phyloP scores from a whole-genome alignment of 2,888 invertebrate genomes.

The Drosophila borealis region DNA sequence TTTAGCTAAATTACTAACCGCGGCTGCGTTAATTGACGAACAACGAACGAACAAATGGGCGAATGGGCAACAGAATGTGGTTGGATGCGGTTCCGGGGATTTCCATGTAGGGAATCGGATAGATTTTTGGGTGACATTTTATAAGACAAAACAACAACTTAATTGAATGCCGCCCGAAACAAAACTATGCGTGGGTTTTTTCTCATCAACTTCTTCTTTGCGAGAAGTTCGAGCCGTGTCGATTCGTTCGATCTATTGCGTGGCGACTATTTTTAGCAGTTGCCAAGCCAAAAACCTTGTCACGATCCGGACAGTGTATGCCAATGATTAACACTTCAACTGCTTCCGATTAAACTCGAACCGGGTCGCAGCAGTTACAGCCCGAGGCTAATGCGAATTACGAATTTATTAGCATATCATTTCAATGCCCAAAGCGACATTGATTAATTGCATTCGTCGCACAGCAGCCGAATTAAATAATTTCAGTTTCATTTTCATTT shows the following conservation, averaged over 20 bases:
- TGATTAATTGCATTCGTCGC: slow-evolving; percentile 25
- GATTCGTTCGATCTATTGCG: slow-evolving; percentile 10
- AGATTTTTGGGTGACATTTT: slow-evolving; percentile 32
- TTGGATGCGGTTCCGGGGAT: slow-evolving; percentile 20
- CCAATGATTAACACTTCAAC: slow-evolving; percentile 59
- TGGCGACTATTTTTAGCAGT: slow-evolving; percentile 36
- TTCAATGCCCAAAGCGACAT: slow-evolving; percentile 5
- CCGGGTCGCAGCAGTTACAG: slow-evolving; percentile 5
- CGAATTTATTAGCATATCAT: slow-evolving; percentile 13
- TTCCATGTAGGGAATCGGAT: slow-evolving; percentile 11
- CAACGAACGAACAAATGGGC: slow-evolving; percentile 41
- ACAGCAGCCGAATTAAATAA: slow-evolving; percentile 12
- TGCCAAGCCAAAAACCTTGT: slow-evolving; percentile 39
- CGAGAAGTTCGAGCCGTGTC: slow-evolving; percentile 5
- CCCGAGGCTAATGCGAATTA: slow-evolving; percentile 26
- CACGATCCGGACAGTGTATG: not conserved
- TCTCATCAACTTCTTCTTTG: not conserved
- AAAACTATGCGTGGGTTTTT: slow-evolving; percentile 38
- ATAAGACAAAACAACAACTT: slow-evolving; percentile 33
- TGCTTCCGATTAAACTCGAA: slow-evolving; percentile 57
- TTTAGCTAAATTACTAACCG: slow-evolving; percentile 53
- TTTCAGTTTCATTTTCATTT: slow-evolving; percentile 14
- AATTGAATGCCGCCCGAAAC: slow-evolving; percentile 43
- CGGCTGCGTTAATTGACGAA: slow-evolving; percentile 66
- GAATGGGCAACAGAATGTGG: slow-evolving; percentile 10